A percentile compares a stretch with the other conserved stretches of the same genome.
Evolutionary conservation across 2,888 invertebrate species (phyloP).

Genomic region (Hydroisotoma schaefferi): DNA sequence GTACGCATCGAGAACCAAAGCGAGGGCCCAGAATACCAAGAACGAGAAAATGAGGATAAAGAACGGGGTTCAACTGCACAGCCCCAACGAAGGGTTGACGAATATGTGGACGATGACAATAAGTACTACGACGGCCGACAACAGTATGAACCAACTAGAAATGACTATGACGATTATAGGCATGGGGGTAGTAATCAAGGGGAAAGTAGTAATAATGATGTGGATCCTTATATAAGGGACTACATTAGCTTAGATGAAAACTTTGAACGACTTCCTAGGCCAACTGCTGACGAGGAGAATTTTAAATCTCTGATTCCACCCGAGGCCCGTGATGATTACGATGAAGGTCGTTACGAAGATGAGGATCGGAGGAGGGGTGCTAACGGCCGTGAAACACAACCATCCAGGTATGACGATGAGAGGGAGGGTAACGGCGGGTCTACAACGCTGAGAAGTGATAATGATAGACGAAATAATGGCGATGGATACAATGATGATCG

Average conservation of each 20-base stretch:
- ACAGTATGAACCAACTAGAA: neutral
- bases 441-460: neutral
- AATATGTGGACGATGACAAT: constrained; percentile 3
- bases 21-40: neutral
- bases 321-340: neutral
- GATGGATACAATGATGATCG: neutral
- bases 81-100: neutral
- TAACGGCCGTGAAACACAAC: too few species aligned
- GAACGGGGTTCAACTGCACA: too few species aligned
- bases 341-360: constrained; percentile 1
- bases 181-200: neutral
- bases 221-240: constrained; percentile 14
- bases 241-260: constrained; percentile 33
- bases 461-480: neutral
- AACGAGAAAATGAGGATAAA: neutral
- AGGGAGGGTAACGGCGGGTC: neutral
- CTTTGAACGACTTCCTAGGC: constrained; percentile 18
- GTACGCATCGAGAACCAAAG: constrained; percentile 10
- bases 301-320: constrained; percentile 2
- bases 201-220: neutral
- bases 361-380: constrained; percentile 2
- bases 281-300: constrained; percentile 9
- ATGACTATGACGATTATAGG: neutral
- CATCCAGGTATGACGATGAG: constrained; percentile 6
- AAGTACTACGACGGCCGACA: neutral